Base-by-base conservation (phyloP, 2,113 vertebrate genomes). In the Dicrurus megarhynchus region DNA sequence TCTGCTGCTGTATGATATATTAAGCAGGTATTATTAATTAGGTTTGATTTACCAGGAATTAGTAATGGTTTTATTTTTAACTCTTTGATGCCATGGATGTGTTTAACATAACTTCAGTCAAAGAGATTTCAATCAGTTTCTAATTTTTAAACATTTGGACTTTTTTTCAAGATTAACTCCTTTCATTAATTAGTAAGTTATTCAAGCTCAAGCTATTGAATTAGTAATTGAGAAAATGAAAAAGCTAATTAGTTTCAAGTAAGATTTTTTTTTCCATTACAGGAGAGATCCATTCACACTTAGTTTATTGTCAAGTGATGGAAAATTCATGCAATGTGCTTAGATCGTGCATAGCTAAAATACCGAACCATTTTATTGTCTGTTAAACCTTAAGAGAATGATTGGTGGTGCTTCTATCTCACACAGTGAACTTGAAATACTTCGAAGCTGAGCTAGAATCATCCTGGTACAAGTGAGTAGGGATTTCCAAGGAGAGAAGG, bases 1-100 rank as follows among this genome's bases (percentile, higher is more conserved):
- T 74, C 83, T 90, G 60, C 75, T 75, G 27, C 52, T 52, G 3
- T 64, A 11, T 91, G 53, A 53, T 94, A 35, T 30, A 64, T 86
- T 84, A 84, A 81, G 41, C 52, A 84, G 56, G 42, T 95, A 53
- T 68, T 93, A 84, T 94, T 96, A 32, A 86, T 90, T 71, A 90
- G 44, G 52, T 92, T 63, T 53, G 61, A 79, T 95, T 93, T 93
- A 75, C 39, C 16, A 56, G 80, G 26, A 81, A 64, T 93, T 92
- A 93, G 64, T 92, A 78, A 86, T n/a, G 24, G 26, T 33, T 93
- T 87, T 89, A 37, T 53, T 92, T 81, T 95, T 84, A 96, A 95
- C 85, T 71, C 85, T 65, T 94, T 53, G 28, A 33, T 95, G 52
- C 15, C 11, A 9, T 44, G 57, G 47, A 35, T 73, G 9, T 46